Base-by-base conservation (phyloP, 2,113 vertebrate genomes). In the Grus americana region DNA sequence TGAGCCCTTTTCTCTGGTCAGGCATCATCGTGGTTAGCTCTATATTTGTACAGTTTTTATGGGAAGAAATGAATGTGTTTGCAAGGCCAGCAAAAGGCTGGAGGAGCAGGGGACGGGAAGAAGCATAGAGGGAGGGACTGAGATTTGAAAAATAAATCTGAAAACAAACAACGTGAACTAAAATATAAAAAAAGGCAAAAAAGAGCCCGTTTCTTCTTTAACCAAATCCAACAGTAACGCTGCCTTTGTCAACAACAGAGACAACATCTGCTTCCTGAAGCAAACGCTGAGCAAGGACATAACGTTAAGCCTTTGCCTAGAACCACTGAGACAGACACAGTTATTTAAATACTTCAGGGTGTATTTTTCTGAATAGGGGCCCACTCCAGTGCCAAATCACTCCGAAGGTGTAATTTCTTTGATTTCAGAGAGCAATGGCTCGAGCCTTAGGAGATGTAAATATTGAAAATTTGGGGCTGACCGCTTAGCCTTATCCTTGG, bases 21-120 rank as follows among this genome's bases (percentile, higher is more conserved):
- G 57, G 89, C 55, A 67, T 52, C 94, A 29, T 32, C 34, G n/a
- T 55, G 94, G 88, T 91, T 47, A 93, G 86, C 54, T 96, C 93
- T 93, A 76, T 88, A 86, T 93, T 88, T 91, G 89, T 93, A 68
- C 40, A 91, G 50, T 74, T 86, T 96, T 97, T 87, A 96, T 79
- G 82, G 90, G 92, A 94, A 92, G 81, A 76, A 96, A 87, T 89
- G 79, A 97, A 81, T 83, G 73, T 58, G 54, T 66, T 67, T 63
- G 81, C 20, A 76, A 93, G 50, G 93, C 79, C 81, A 84, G 94
- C 13, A 34, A 23, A 23, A 87, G 74, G 78, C 71, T 83, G 80
- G 71, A 81, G 65, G 70, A 86, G 85, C 59, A 70, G 70, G 34
- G 62, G 79, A 92, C 0, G 4, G 82, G 67, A 88, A 59, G 42